These are phyloP conservation scores for Moxostoma hubbsi DNA, from an alignment of 2,797 vertebrate genomes.

Conservation along the genomic window DNA sequence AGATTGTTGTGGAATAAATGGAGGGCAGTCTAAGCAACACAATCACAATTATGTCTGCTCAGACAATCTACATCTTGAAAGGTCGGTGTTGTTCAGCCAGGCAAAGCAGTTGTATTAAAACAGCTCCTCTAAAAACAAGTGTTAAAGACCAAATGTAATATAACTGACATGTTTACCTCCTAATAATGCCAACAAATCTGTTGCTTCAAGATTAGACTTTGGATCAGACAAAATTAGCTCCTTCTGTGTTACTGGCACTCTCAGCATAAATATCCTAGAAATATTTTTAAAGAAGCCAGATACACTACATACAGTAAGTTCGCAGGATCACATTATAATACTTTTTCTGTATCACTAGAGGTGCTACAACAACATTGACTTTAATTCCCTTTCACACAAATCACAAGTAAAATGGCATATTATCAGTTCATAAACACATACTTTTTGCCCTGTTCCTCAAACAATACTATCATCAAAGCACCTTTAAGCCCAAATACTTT, in stretches of 20 bases:
- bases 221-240: constrained; percentile 13
- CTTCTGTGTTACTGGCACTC: constrained; percentile 72
- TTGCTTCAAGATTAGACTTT: constrained; percentile 45
- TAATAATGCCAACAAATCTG: constrained; percentile 42
- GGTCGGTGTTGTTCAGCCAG: constrained; percentile 69
- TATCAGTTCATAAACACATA: no score
- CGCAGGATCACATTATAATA: no score
- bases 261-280: constrained; percentile 78
- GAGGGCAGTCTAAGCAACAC: constrained; percentile 36
- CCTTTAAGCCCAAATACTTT: no score
- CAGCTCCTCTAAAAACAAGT: constrained; percentile 46
- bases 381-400: no score
- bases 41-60: constrained; percentile 48
- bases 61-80: constrained; percentile 62
- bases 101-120: constrained; percentile 44
- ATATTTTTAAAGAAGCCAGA: constrained; percentile 68
- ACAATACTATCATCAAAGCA: no score
- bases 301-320: constrained; percentile 39
- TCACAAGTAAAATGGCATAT: no score
- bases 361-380: no score
- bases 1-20: constrained; percentile 49
- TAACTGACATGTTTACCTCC: constrained; percentile 38
- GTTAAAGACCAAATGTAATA: constrained; percentile 66
- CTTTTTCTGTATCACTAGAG: no score
- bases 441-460: no score